These are phyloP conservation scores for Aphelocoma coerulescens DNA, from an alignment of 2,113 vertebrate genomes.

Conservation along the genomic window DNA sequence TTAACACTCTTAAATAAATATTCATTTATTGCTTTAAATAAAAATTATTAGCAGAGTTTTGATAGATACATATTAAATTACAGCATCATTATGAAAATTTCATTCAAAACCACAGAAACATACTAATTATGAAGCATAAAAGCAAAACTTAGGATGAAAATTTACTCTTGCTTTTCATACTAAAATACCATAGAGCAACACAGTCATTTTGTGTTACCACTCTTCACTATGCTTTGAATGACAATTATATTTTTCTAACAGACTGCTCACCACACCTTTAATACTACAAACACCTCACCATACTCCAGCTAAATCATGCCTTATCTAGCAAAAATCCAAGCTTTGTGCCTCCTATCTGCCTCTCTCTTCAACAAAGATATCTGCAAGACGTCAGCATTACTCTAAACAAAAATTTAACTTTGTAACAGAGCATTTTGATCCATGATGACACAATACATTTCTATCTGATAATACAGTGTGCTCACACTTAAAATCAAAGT, in stretches of 20 bases:
- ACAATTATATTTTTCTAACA: not conserved
- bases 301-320: not conserved
- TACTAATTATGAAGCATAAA: not conserved
- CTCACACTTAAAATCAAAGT: not conserved
- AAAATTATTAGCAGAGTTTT: not conserved
- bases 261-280: not conserved
- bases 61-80: not conserved
- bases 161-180: not conserved
- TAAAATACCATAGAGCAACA: not conserved
- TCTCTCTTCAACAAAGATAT: not conserved
- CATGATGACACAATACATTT: not conserved
- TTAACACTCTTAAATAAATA: not conserved
- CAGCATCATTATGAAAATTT: not conserved
- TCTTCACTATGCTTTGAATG: not conserved
- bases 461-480: not conserved
- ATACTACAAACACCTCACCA: not conserved
- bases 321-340: not conserved
- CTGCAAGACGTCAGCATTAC: not conserved
- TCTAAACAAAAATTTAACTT: not conserved
- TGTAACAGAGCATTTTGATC: not conserved
- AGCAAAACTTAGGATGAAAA: not conserved
- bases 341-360: not conserved
- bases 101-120: not conserved
- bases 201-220: not conserved
- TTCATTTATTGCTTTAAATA: not conserved